Evolutionary conservation across 2,113 vertebrate species (phyloP).

Genomic region (Ancistrus triradiatus): DNA sequence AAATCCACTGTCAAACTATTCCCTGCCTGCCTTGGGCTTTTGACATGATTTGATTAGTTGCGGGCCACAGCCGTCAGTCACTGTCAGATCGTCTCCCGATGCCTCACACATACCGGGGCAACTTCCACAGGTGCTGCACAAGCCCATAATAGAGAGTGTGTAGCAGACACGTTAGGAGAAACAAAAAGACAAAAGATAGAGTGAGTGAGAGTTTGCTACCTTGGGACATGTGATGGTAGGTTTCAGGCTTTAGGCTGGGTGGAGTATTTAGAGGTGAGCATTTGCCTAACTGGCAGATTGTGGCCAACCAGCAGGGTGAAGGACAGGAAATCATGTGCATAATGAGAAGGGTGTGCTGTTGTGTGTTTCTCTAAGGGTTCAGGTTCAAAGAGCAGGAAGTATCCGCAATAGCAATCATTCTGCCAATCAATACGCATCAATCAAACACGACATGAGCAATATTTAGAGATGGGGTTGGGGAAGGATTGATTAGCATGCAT

Average conservation of each 20-base stretch:
- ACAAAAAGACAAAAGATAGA: neutral
- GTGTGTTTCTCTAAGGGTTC: neutral
- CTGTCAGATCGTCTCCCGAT: slow-evolving; percentile 9
- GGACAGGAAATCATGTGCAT: slow-evolving; percentile 10
- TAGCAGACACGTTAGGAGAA: neutral
- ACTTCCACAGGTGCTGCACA: neutral
- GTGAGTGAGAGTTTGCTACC: neutral
- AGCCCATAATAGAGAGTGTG: slow-evolving; percentile 8
- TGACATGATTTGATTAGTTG: slow-evolving; percentile 20
- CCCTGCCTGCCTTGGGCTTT: slow-evolving; percentile 4
- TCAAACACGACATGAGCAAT: neutral
- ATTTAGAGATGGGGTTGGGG: neutral
- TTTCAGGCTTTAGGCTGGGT: neutral
- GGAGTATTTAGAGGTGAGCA: neutral
- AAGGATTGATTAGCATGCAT: neutral
- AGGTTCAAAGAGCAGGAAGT: neutral
- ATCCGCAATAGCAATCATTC: neutral
- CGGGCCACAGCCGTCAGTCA: slow-evolving; percentile 21
- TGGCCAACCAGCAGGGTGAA: neutral
- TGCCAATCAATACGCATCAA: neutral
- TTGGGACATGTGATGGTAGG: neutral
- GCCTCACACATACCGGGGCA: neutral
- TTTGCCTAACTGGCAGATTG: slow-evolving; percentile 19
- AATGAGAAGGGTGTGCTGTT: neutral
- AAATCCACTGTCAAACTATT: slow-evolving; percentile 16